Evolutionary conservation across 2,888 invertebrate genomes (phyloP), one percentile per base, ranked within the genome.

Genomic region (Sepioteuthis lessoniana): DNA sequence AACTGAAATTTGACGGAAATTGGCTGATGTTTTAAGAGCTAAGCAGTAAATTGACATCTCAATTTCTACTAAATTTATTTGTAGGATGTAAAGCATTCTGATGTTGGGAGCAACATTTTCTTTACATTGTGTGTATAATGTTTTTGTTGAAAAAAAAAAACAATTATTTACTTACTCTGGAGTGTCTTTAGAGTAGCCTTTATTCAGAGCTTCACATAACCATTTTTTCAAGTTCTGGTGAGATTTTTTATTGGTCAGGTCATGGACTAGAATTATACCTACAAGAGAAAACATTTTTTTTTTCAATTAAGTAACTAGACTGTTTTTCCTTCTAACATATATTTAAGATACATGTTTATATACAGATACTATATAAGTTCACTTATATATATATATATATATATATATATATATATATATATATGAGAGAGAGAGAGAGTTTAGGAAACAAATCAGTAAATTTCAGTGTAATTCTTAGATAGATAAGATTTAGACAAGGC

Each of bases 231-330:
- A 97, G 97, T 99, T 99, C 94, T 98, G 98, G 97, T 99, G 99
- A 94, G 99, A 99, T 97, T 99, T 99, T 95, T 99, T 98, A 97
- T 99, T 99, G 13, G 99, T 99, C 96, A 99, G 97, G 97, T 99
- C 99, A 97, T 99, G 99, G 3, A 99, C 99, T 94, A 99, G 97
- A 96, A 99, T 99, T 76, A 99, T 98, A 95, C 98, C 98, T 98
- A 96, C 90, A 97, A 95, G 55, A 93, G 91, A 97, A 93, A 94
- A 94, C 94, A 94, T 94, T 90, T 25, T 25, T 37, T 16, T 25
- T 10, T 37, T 37, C 31, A 8, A 31, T 31, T 1, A 28, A 8
- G 10, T 5, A 31, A 8, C 5, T 50, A 3, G 16, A 1, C 21
- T 21, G 19, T 50, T 21, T 2, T 21, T 1, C 16, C 2, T 19